Evolutionary conservation across 2,113 vertebrate genomes (phyloP).

Genomic region (Gymnarchus niloticus): DNA sequence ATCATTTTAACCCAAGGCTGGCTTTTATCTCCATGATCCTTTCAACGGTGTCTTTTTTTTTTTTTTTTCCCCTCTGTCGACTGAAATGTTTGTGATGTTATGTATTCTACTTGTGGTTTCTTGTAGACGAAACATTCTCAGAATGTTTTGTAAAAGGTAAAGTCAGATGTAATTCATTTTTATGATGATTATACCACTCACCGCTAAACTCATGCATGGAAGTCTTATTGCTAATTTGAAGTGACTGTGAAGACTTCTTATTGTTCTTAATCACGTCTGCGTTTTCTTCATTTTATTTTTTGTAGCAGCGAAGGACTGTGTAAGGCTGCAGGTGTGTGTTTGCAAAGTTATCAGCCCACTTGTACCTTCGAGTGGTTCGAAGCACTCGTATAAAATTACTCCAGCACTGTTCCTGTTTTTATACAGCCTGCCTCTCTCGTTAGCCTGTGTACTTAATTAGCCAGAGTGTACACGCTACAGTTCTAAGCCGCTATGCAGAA

Average conservation of each 20-base stretch:
- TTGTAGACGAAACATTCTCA: neutral
- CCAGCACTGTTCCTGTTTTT: conserved; percentile 6
- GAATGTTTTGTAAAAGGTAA: neutral
- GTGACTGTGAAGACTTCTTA: neutral
- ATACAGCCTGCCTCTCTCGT: conserved; percentile 7
- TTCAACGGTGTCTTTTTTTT: neutral
- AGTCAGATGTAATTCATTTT: neutral
- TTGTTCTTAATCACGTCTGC: neutral
- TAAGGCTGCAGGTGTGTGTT: no score
- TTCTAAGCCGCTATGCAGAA: conserved; percentile 16
- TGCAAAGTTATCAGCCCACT: no score
- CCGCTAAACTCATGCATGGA: neutral
- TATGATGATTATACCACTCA: no score
- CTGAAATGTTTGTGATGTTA: neutral
- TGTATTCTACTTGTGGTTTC: neutral
- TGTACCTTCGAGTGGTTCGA: no score
- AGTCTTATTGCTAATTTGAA: neutral
- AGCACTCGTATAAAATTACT: neutral
- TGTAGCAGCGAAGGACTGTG: neutral
- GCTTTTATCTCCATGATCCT: neutral
- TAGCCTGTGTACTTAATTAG: neutral
- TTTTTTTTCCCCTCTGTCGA: neutral
- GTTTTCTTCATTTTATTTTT: neutral
- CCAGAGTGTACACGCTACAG: neutral
- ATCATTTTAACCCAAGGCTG: neutral